These are phyloP conservation scores for Enteromius unitaeniatus DNA, from an alignment of 2,797 vertebrate genomes.

Conservation along the genomic window DNA sequence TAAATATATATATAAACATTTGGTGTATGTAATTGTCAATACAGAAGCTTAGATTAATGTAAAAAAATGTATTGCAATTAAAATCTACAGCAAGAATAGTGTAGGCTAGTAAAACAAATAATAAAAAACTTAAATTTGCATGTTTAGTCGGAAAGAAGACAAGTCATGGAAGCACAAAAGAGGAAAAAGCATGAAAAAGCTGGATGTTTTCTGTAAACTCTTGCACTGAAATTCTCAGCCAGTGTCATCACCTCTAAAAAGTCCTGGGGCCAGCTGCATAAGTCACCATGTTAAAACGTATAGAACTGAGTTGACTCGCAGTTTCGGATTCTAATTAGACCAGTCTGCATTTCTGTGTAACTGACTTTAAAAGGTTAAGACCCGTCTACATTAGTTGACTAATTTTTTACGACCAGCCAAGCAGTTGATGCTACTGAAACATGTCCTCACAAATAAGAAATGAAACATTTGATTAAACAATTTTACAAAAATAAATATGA, in stretches of 20 bases:
- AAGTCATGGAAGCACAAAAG: not conserved
- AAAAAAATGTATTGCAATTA: not conserved
- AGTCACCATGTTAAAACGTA: not conserved
- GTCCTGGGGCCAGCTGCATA: not conserved
- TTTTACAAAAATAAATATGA: not conserved
- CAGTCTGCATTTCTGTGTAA: not conserved
- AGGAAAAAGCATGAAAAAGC: not conserved
- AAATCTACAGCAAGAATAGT: not conserved
- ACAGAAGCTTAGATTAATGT: not conserved
- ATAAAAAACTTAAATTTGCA: not conserved
- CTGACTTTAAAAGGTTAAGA: not conserved
- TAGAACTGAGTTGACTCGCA: not conserved
- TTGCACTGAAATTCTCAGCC: not conserved
- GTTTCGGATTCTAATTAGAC: not conserved
- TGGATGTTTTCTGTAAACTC: too few relatives aligned
- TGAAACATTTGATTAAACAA: not conserved
- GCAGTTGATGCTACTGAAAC: not conserved
- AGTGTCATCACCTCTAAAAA: not conserved
- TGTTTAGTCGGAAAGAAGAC: not conserved
- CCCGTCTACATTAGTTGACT: not conserved
- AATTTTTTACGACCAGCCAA: not conserved
- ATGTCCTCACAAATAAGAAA: constrained; percentile 10
- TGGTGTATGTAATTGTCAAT: not conserved
- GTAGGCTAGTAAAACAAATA: not conserved
- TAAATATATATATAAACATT: not conserved